Base-by-base conservation (phyloP, 2,797 vertebrate species). In the Heteromormyrus szaboi region DNA sequence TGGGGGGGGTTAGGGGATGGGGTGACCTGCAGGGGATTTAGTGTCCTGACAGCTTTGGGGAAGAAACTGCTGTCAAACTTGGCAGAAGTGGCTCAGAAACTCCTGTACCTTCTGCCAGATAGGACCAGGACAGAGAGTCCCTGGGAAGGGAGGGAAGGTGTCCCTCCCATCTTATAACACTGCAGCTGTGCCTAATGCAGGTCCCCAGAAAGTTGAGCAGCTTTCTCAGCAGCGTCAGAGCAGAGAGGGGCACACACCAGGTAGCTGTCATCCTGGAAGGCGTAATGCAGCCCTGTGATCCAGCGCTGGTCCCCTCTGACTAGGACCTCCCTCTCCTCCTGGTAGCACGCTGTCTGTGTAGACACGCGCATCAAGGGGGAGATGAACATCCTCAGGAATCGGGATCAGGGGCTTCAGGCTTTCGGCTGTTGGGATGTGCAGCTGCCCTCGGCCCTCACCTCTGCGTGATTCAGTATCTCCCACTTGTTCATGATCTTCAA, bases 401-500 rank as follows among this genome's bases (percentile, higher is more conserved):
- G 44, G 68, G 4, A 44, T 9, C 37, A 25, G 68, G 33, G 12
- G 68, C 29, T 48, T 84, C 81, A 17, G 81, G 19, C 44, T 48
- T 41, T 4, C 19, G n/a, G n/a, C 44, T 14, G n/a, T 9, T 0
- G 9, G 19, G 46, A 7, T 6, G 2, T 3, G 25, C 44, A 0
- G 22, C 19, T 3, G 53, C 48, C 17, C n/a, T 17, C 6, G 85
- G 14, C 22, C 50, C 87, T 54, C 92, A 96, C 96, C 96, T 97
- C 95, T 90, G 96, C 95, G 89, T 95, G 93, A 90, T 96, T 96
- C 88, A 98, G 92, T 95, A 97, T 95, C 92, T 98, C 96, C 97
- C 97, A 97, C 92, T 98, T 98, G 90, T 97, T 97, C 97, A 97
- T 96, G 51, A 97, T 97, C 94, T 98, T 98, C 94, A 98, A 94